Percentiles rank a stretch among this genome's conserved stretches.
phyloP scores from a whole-genome alignment of 1,140 invertebrate species.

The Ceratina japonica region DNA sequence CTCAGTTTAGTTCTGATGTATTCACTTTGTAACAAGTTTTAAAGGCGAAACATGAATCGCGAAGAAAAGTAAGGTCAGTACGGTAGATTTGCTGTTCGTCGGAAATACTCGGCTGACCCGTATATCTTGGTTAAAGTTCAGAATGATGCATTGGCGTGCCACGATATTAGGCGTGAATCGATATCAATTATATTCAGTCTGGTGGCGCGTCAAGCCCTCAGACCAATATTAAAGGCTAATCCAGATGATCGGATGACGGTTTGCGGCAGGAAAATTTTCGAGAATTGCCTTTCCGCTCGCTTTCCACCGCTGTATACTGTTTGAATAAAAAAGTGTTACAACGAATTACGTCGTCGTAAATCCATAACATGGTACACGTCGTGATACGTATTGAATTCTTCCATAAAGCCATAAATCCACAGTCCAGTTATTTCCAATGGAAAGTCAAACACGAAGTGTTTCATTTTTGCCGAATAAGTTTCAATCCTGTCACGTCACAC shows the following conservation, averaged over 20 bases:
- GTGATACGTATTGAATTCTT: too few species aligned
- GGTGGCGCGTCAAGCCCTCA: slow-evolving; percentile 39
- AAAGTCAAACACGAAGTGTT: too few species aligned
- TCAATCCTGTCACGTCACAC: too few species aligned
- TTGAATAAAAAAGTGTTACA: slow-evolving; percentile 31
- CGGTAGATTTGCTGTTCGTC: background rate
- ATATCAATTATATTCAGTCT: slow-evolving; percentile 56
- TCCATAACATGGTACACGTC: too few species aligned
- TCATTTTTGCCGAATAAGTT: too few species aligned
- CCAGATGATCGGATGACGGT: slow-evolving; percentile 51
- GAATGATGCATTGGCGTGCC: slow-evolving; percentile 20
- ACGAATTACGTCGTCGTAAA: background rate
- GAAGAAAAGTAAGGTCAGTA: background rate
- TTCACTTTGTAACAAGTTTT: background rate
- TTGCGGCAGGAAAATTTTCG: slow-evolving; percentile 38
- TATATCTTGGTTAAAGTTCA: slow-evolving; percentile 29
- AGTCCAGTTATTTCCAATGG: too few species aligned
- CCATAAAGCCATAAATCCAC: too few species aligned
- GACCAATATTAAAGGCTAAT: slow-evolving; percentile 55
- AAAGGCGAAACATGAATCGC: background rate
- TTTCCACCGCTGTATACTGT: slow-evolving; percentile 36
- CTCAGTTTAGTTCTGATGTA: too few species aligned
- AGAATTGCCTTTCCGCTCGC: slow-evolving; percentile 39
- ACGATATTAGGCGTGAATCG: slow-evolving; percentile 31
- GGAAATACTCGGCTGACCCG: slow-evolving; percentile 16